Base-by-base conservation (phyloP, 2,888 invertebrate species). In the Philaethria dido region DNA sequence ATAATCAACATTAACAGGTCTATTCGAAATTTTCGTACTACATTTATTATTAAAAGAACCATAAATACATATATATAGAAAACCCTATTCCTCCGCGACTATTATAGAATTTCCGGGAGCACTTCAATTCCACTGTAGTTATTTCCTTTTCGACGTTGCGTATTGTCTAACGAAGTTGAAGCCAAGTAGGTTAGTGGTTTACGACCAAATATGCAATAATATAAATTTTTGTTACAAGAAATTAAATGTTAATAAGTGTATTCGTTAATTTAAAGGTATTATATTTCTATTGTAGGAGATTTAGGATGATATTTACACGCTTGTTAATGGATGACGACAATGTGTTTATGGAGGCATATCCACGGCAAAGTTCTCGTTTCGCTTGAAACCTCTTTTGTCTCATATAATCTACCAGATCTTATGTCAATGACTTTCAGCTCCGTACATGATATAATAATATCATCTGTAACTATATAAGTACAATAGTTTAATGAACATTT, bases 291-390 rank as follows among this genome's bases (percentile, higher is more conserved):
- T 62, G 55, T 55, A 14, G 14, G n/a, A 36, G 18, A 69, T 42
- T 59, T 48, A 33, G 29, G 22, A 42, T n/a, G 13, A 69, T 63
- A 62, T 62, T 70, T 69, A 71, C 75, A 77, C 73, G 74, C 66
- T 74, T 68, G 72, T 76, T 78, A 70, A 73, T 29, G 29, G 20
- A 33, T 50, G 72, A 74, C 71, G 76, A 85, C 84, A 84, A 83
- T 80, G 83, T 80, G 80, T 68, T 78, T 77, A 81, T 71, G 81
- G 76, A 77, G 79, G 80, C 85, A 74, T 85, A 75, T 74, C 76
- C 61, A 68, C 72, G 64, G 75, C 70, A 75, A 77, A 74, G 68
- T 74, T 71, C 74, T 72, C 50, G 67, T 65, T 75, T 70, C 71
- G 60, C 73, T 69, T 69, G 18, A 48, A 25, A 48, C 47, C 42